These are phyloP conservation scores for Balanococcus diminutus DNA, from an alignment of 2,888 invertebrate species.

Conservation along the genomic window DNA sequence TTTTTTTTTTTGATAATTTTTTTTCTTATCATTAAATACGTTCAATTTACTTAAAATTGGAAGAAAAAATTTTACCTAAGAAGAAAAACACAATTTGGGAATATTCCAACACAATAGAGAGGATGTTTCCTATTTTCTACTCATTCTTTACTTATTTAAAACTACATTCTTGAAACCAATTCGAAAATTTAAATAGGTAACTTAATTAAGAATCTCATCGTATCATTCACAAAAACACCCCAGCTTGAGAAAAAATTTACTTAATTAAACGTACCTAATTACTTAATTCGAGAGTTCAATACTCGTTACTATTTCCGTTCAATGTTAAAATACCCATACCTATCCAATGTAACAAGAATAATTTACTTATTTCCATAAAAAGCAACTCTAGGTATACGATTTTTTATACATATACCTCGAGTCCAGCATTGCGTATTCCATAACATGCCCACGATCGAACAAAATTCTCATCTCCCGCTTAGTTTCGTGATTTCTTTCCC, in stretches of 20 bases:
- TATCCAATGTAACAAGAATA: background rate
- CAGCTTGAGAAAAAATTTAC: too few relatives aligned
- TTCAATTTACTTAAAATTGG: background rate
- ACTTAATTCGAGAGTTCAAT: background rate
- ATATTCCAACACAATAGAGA: too few relatives aligned
- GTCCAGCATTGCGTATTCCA: background rate
- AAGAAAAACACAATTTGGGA: too few relatives aligned
- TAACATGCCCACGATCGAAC: background rate
- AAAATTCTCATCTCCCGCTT: slow-evolving; percentile 23
- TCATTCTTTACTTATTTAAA: too few relatives aligned
- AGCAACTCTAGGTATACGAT: background rate
- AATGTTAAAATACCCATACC: background rate
- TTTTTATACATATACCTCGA: background rate
- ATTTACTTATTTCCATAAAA: slow-evolving; percentile 6
- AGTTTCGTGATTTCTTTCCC: background rate
- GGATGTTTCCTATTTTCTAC: too few relatives aligned
- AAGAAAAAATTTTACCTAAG: too few relatives aligned
- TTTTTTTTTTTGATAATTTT: background rate
- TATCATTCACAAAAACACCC: background rate
- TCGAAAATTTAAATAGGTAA: background rate
- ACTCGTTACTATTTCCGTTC: background rate
- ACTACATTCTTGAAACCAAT: background rate
- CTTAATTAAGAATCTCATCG: background rate
- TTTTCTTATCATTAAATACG: background rate
- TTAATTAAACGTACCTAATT: background rate